phyloP scores from a whole-genome alignment of 1,140 invertebrate genomes.

The Drosophila pruinosa region DNA sequence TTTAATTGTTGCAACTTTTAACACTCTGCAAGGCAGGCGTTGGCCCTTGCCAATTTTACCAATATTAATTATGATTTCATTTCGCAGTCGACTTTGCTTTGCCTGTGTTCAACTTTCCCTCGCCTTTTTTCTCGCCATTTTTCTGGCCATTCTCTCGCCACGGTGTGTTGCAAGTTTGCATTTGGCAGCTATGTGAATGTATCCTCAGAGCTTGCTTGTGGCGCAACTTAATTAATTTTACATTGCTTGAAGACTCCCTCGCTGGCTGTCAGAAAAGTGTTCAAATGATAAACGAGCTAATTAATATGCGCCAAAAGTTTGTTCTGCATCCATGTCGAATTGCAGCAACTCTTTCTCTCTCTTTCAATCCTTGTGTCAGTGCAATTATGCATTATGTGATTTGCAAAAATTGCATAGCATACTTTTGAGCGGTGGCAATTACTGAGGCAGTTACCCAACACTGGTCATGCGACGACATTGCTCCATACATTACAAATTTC shows the following conservation, averaged over 20 bases:
- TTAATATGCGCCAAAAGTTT: constrained; percentile 71
- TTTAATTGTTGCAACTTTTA: constrained; percentile 55
- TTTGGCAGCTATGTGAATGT: constrained; percentile 21
- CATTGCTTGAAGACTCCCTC: constrained; percentile 58
- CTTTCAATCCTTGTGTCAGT: constrained; percentile 35
- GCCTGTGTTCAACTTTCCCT: constrained; percentile 3
- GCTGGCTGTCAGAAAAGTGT: constrained; percentile 69
- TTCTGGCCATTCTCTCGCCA: neutral
- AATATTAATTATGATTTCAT: constrained; percentile 79
- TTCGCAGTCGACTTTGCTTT: constrained; percentile 41
- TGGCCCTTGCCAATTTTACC: constrained; percentile 71
- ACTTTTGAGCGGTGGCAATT: constrained; percentile 24
- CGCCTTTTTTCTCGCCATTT: constrained; percentile 24
- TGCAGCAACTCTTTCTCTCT: constrained; percentile 1
- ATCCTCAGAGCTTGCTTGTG: constrained; percentile 51
- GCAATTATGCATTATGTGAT: constrained; percentile 73
- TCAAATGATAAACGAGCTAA: constrained; percentile 79
- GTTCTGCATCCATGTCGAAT: constrained; percentile 7
- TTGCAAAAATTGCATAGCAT: constrained; percentile 46
- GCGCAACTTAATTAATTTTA: constrained; percentile 79
- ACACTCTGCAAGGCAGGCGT: neutral
- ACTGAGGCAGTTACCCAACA: constrained; percentile 1
- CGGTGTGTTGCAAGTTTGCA: constrained; percentile 7
- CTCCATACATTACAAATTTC: constrained; percentile 45
- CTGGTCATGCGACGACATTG: constrained; percentile 50